Conservation (phyloP, 2,113 vertebrate species). For the Carassius carassius region DNA sequence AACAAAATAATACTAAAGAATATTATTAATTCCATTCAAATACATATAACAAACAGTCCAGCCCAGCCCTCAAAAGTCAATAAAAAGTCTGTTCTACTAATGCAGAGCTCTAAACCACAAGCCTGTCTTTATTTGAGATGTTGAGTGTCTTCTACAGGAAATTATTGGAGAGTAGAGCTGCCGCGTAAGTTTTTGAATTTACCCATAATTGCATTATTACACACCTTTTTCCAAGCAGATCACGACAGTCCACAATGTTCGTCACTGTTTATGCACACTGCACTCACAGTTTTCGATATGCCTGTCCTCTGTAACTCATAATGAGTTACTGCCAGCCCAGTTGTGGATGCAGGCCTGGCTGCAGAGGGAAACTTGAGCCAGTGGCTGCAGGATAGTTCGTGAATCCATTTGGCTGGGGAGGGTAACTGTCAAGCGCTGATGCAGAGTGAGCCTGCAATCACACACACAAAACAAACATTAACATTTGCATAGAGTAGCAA, state of each 20-base stretch:
- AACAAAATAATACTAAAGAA: conserved; percentile 25
- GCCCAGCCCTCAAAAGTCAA: neutral
- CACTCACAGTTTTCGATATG: neutral
- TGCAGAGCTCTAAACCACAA: conserved; percentile 14
- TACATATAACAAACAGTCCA: neutral
- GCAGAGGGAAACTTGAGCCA: conserved; percentile 88
- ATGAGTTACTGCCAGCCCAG: conserved; percentile 92
- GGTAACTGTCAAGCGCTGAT: conserved; percentile 86
- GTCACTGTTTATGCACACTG: neutral
- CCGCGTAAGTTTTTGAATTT: neutral
- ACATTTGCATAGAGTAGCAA: neutral
- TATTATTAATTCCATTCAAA: conserved; percentile 33
- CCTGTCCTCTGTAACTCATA: neutral
- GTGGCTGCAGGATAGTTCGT: conserved; percentile 85
- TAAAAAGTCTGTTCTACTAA: neutral
- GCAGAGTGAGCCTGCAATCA: conserved; percentile 83
- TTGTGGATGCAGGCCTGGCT: conserved; percentile 88
- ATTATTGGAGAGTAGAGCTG: neutral
- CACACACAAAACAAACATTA: neutral
- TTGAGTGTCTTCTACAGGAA: neutral
- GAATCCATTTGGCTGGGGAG: conserved; percentile 88
- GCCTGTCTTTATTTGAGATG: neutral
- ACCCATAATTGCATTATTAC: neutral
- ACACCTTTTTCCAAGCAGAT: neutral
- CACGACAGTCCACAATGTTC: neutral